A percentile compares a stretch with the other conserved stretches of the same genome.
phyloP scores from a whole-genome alignment of 1,140 invertebrate genomes.

The Papilio glaucus region DNA sequence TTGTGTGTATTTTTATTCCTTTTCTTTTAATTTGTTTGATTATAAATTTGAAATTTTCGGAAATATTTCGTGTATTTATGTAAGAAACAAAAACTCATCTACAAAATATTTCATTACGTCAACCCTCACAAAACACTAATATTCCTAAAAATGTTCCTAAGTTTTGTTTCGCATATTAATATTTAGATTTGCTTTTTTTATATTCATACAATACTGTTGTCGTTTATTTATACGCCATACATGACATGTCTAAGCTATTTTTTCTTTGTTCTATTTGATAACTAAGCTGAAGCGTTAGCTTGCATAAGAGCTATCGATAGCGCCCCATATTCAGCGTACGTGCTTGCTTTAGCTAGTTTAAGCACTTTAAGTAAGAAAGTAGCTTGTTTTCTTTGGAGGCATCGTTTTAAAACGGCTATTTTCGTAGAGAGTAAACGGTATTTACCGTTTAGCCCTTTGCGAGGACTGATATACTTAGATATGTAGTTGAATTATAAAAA shows the following conservation, averaged over 20 bases:
- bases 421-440: background rate
- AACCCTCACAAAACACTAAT: too few species aligned
- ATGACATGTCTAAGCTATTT: background rate
- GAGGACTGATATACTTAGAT: too few species aligned
- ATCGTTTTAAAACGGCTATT: conserved; percentile 16
- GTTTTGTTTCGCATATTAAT: too few species aligned
- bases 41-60: too few species aligned
- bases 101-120: too few species aligned
- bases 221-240: background rate
- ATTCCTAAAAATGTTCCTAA: too few species aligned
- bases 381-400: conserved; percentile 2
- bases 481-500: too few species aligned
- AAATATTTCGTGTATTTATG: too few species aligned
- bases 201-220: background rate
- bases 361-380: conserved; percentile 25
- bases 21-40: too few species aligned
- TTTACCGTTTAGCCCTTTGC: too few species aligned
- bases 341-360: conserved; percentile 16
- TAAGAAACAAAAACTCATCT: too few species aligned
- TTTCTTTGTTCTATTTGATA: conserved; percentile 25
- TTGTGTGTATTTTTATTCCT: too few species aligned
- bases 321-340: conserved; percentile 23
- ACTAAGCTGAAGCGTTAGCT: conserved; percentile 6
- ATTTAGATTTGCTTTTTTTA: background rate
- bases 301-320: conserved; percentile 23